Conservation (phyloP, 2,888 invertebrate species). For the Papilio elwesi region DNA sequence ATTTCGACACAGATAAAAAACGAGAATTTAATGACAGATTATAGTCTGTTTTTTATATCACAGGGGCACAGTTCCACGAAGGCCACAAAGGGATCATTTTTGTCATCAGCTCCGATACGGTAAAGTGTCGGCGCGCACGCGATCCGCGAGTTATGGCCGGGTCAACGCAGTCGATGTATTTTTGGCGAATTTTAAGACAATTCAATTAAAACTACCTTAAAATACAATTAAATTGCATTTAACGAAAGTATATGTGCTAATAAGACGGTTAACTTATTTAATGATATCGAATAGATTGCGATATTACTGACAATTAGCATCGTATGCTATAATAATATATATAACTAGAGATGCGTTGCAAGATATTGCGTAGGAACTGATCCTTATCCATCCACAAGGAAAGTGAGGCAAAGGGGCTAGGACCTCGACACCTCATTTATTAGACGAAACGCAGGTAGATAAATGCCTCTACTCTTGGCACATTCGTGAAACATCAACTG, state of each 20-base stretch:
- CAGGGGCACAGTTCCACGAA: conserved; percentile 32
- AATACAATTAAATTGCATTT: not conserved
- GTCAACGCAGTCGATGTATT: conserved; percentile 18
- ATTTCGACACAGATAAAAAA: conserved; percentile 24
- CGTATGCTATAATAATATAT: no score
- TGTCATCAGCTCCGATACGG: conserved; percentile 30
- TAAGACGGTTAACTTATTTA: not conserved
- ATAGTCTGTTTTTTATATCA: conserved; percentile 17
- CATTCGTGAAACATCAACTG: no score
- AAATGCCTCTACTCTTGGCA: no score
- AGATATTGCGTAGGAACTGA: no score
- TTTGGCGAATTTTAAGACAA: conserved; percentile 16
- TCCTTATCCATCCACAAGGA: no score
- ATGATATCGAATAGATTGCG: not conserved
- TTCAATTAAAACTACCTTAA: conserved; percentile 9
- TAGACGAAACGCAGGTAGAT: no score
- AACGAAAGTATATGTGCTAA: not conserved
- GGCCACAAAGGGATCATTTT: conserved; percentile 32
- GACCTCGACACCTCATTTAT: no score
- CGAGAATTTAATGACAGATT: conserved; percentile 23
- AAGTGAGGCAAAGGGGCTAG: no score
- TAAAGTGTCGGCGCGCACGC: conserved; percentile 35
- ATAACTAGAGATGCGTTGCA: no score
- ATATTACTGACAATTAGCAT: no score
- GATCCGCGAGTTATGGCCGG: conserved; percentile 27